phyloP scores from a whole-genome alignment of 1,140 invertebrate species.

The Stegodyphus dumicola region DNA sequence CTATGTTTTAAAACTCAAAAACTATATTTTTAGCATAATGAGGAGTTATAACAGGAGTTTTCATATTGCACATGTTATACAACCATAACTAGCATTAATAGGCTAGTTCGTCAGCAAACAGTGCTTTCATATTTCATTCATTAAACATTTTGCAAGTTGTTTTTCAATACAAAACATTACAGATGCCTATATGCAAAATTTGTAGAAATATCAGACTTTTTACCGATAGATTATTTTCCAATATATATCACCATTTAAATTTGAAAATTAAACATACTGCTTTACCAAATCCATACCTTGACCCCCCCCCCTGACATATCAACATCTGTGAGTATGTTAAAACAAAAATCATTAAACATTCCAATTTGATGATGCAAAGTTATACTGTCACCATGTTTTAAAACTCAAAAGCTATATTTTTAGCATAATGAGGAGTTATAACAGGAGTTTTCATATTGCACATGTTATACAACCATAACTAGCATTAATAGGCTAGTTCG shows the following conservation, averaged over 20 bases:
- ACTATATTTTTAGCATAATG: neutral
- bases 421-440: conserved; percentile 19
- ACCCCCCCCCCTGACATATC: neutral
- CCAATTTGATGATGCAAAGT: too few species aligned
- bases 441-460: neutral
- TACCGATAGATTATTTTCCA: too few species aligned
- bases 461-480: too few species aligned
- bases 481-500: too few species aligned
- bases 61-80: neutral
- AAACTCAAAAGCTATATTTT: conserved; percentile 17
- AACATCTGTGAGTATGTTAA: neutral
- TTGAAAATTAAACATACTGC: too few species aligned
- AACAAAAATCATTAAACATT: neutral
- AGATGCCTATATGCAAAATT: too few species aligned
- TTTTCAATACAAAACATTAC: too few species aligned
- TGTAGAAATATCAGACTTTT: too few species aligned
- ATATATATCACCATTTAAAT: neutral
- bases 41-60: conserved; percentile 17
- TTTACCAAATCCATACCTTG: too few species aligned
- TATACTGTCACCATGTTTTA: neutral
- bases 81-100: neutral
- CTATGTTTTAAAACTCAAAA: conserved; percentile 8
- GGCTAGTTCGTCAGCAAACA: neutral
- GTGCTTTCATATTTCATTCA: neutral
- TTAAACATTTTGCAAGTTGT: too few species aligned